Evolutionary conservation across 2,113 vertebrate species (phyloP).

Genomic region (Chlorocebus sabaeus): DNA sequence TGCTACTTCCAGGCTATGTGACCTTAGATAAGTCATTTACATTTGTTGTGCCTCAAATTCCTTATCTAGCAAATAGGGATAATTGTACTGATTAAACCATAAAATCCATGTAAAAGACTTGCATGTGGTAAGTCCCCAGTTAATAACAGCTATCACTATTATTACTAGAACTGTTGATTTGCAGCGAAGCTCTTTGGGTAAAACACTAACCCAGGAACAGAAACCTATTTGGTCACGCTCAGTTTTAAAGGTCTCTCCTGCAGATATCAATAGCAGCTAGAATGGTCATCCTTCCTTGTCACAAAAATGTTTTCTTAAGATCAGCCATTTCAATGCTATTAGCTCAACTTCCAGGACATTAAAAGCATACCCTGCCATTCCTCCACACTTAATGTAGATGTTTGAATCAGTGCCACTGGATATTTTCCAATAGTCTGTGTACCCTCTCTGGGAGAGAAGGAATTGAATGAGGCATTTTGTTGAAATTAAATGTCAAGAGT

Average conservation of each 20-base stretch:
- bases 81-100: not conserved
- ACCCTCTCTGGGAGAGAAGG: not conserved
- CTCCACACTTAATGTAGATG: not conserved
- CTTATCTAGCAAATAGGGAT: not conserved
- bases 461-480: slow-evolving; percentile 34
- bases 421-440: slow-evolving; percentile 44
- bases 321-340: slow-evolving; percentile 25
- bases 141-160: not conserved
- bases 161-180: not conserved
- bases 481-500: slow-evolving; percentile 50
- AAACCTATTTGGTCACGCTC: not conserved
- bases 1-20: not conserved
- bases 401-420: slow-evolving; percentile 2
- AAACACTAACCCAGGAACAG: not conserved
- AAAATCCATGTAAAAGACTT: not conserved
- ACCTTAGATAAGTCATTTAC: not conserved
- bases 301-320: not conserved
- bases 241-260: not conserved
- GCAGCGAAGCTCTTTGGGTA: not conserved
- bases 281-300: not conserved
- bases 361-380: not conserved
- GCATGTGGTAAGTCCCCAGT: not conserved
- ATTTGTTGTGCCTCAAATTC: not conserved
- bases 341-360: not conserved
- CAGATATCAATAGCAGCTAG: not conserved